Evolutionary conservation across 2,797 vertebrate species (phyloP).

Genomic region (Crocodylus rhombifer): DNA sequence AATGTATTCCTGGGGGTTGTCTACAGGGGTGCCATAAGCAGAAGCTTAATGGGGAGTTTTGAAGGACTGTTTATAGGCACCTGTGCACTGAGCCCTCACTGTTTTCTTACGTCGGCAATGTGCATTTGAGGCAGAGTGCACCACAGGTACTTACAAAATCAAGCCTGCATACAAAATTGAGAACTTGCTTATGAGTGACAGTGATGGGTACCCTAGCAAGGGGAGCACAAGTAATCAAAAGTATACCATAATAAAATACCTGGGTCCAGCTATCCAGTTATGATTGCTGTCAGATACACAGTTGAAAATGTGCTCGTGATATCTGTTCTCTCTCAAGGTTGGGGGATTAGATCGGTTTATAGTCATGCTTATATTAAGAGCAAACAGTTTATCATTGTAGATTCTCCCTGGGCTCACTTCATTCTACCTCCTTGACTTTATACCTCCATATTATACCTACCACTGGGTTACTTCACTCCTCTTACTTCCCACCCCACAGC

Average conservation of each 20-base stretch:
- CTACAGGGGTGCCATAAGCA: background rate
- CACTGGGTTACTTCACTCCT: background rate
- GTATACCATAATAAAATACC: background rate
- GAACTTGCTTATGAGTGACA: fast-evolving
- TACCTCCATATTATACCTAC: constrained; percentile 1
- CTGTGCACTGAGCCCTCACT: fast-evolving
- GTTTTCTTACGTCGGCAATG: background rate
- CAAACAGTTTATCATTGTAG: constrained; percentile 65
- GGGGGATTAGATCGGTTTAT: constrained; percentile 70
- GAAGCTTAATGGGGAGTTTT: fast-evolving
- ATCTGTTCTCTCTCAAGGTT: constrained; percentile 70
- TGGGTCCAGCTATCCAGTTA: constrained; percentile 60
- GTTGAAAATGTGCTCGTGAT: constrained; percentile 50
- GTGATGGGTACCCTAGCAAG: background rate
- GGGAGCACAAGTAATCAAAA: background rate
- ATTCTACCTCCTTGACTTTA: background rate
- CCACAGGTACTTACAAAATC: background rate
- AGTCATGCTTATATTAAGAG: constrained; percentile 70
- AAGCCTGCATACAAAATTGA: background rate
- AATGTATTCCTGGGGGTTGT: fast-evolving
- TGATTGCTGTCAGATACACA: constrained; percentile 53
- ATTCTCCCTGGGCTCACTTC: constrained; percentile 35
- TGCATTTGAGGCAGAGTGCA: fast-evolving
- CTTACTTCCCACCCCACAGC: fast-evolving
- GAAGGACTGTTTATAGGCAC: background rate